A percentile compares a stretch with the other conserved stretches of the same genome.
These are phyloP conservation scores for Laterallus jamaicensis DNA, from an alignment of 2,113 vertebrate species.

Conservation along the genomic window DNA sequence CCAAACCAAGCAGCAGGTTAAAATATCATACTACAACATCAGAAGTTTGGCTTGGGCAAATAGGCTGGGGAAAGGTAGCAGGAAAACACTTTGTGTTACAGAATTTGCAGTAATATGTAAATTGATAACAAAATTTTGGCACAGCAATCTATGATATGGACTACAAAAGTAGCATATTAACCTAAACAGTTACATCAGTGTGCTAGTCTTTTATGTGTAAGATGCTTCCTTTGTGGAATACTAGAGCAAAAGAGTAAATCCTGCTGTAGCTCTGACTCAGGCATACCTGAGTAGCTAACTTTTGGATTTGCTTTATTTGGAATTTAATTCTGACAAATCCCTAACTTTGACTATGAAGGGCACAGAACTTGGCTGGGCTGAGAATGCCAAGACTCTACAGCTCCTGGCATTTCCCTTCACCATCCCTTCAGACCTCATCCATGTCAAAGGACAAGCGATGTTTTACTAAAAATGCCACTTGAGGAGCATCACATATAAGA, in stretches of 20 bases:
- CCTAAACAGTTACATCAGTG: not conserved
- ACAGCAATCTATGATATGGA: not conserved
- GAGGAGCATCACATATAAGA: not conserved
- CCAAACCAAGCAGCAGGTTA: not conserved
- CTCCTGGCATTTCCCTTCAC: not conserved
- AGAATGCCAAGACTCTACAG: not conserved
- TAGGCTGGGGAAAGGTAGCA: not conserved
- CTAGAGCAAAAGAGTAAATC: not conserved
- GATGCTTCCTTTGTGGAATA: not conserved
- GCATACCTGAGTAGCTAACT: not conserved
- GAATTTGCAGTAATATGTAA: not conserved
- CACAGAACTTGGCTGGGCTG: not conserved
- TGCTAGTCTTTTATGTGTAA: not conserved
- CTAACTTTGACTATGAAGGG: not conserved
- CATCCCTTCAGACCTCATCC: not conserved
- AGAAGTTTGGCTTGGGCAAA: not conserved
- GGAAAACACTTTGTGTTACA: not conserved
- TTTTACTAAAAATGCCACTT: not conserved
- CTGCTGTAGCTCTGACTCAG: not conserved
- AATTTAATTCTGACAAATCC: not conserved
- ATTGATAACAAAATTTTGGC: not conserved
- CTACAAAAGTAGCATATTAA: not conserved
- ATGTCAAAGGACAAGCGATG: not conserved
- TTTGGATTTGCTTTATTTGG: not conserved
- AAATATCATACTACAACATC: not conserved